Conservation (phyloP, 2,113 vertebrate species). For the human region DNA sequence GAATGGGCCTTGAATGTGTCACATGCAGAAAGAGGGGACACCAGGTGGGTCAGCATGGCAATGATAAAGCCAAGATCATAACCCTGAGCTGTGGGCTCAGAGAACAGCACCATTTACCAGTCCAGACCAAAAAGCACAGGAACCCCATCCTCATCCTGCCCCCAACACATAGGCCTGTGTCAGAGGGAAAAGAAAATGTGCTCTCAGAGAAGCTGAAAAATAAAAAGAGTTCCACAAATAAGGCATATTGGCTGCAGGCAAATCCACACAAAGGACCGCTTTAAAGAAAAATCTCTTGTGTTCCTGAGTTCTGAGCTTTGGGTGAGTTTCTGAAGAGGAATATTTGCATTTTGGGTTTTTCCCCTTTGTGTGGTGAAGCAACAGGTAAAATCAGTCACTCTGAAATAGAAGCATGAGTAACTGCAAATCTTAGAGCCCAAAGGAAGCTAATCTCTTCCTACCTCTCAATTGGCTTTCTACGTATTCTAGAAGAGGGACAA, state of each 20-base stretch:
- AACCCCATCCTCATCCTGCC: background rate
- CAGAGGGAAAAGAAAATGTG: background rate
- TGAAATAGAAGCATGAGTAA: background rate
- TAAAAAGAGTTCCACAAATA: background rate
- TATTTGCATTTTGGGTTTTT: slow-evolving; percentile 23
- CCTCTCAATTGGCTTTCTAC: background rate
- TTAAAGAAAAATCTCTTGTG: background rate
- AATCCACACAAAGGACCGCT: background rate
- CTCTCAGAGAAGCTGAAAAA: background rate
- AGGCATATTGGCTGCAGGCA: background rate
- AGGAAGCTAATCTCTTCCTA: background rate
- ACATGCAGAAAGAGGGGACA: background rate
- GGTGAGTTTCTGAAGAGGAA: slow-evolving; percentile 25
- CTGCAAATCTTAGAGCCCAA: background rate
- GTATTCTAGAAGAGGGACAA: background rate
- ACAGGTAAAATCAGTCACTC: background rate
- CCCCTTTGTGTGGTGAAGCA: background rate
- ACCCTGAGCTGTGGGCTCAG: background rate
- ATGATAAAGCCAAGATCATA: background rate
- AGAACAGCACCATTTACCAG: background rate
- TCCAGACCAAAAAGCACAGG: background rate
- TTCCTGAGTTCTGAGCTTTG: slow-evolving; percentile 42
- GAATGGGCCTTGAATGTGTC: background rate
- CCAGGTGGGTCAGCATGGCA: background rate
- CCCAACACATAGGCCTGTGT: background rate